Base-by-base conservation (phyloP, 2,113 vertebrate genomes). In the Rhegmatorhina hoffmannsi region DNA sequence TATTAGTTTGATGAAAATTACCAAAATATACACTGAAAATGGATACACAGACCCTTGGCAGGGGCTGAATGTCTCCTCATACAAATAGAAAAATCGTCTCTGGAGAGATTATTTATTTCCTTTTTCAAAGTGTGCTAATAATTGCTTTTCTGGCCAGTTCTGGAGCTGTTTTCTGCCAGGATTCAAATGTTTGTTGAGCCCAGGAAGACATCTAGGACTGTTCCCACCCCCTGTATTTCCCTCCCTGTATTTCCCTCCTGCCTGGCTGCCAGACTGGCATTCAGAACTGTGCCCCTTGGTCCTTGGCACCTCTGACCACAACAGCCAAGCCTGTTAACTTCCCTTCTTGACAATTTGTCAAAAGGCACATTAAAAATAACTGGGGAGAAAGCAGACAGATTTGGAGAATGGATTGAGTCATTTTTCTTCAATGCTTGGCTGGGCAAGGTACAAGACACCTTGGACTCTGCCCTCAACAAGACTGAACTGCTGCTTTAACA, bases 291-390 rank as follows among this genome's bases (percentile, higher is more conserved):
- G 52, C 72, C 78, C 50, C 84, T 86, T 69, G 77, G 70, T 25
- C 4, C 52, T 92, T 95, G 88, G 70, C 78, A 53, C 21, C 26
- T 74, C 80, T 92, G 79, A 90, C 64, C 83, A 81, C 66, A 83
- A 94, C 90, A 91, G 72, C 55, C 94, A 95, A 91, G n/a, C 81
- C 94, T 94, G 80, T 68, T 94, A 92, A 94, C 95, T 87, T 84
- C 92, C 73, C 40, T 53, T 92, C 84, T 60, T 90, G 86, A 96
- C 83, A 93, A 88, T 96, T 94, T 97, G 95, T 97, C 93, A 96
- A 93, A 98, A 96, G 59, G 75, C 81, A 95, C 89, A 97, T 98
- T 98, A 97, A 94, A 97, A 96, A 96, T 97, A 97, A 97, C 96
- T 97, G 92, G 75, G 87, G 92, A 94, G 88, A 97, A 97, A 96